Evolutionary conservation across 2,888 invertebrate species (phyloP), one percentile per base, ranked within the genome.

Genomic region (Rotaria socialis): DNA sequence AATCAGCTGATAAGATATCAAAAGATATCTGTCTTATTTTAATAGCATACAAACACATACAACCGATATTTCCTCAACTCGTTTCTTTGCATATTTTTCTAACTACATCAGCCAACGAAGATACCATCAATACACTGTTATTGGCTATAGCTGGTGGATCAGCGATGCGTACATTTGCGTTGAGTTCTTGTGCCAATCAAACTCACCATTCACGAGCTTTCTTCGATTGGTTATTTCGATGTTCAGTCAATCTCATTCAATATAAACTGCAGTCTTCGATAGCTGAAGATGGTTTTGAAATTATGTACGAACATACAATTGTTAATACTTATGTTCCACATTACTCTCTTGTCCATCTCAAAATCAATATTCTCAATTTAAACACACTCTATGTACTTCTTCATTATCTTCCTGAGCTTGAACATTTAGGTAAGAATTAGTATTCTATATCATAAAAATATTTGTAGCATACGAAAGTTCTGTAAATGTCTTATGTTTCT

Each of bases 151-250:
- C 60, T 27, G n/a, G 60, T 60, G 60, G 60, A 27, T 60, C 24
- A 60, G 10, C 27, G 8, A 11, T 60, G 27, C 60, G 60, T 27
- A 60, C 60, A 60, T 60, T 60, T 11, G 27, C 8, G 8, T 60
- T 8, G 60, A 60, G 14, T 11, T 2, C 27, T 60, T 60, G 27
- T 60, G 8, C 60, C 7, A 27, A 60, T 60, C 27, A 60, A 60
- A 60, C 60, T 60, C 60, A 60, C n/a, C 58, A 60, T 60, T 60
- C 58, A n/a, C 24, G n/a, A 60, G n/a, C 60, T 27, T 60, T 60
- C 27, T 60, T 60, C 27, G 60, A 60, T 60, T 60, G 60, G 60
- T 60, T 60, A 60, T 60, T 60, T 60, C 60, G 27, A 27, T 27
- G 60, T 27, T 60, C 60, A 10, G 27, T 27, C 14, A 60, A 27